Percentiles rank a stretch among this genome's conserved stretches.
Conservation (phyloP, 2,888 invertebrate genomes). For the Panorpa germanica region DNA sequence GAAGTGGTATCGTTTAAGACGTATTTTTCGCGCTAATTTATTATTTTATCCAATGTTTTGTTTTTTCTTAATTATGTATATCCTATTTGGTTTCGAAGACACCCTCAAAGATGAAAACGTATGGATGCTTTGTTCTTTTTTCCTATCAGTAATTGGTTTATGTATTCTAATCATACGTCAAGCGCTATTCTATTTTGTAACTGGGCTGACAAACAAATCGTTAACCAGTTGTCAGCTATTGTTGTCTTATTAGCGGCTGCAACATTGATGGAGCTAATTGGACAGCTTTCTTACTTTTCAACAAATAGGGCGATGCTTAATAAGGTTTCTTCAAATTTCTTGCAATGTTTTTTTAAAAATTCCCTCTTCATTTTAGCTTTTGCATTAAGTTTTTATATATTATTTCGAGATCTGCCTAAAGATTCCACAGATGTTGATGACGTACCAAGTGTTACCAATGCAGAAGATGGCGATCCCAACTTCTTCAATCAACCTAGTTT, state of each 20-base stretch:
- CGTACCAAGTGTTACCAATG: slow-evolving; percentile 20
- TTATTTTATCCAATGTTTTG: slow-evolving; percentile 51
- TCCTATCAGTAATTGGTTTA: no score
- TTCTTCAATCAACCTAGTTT: slow-evolving; percentile 50
- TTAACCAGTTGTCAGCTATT: slow-evolving; percentile 47
- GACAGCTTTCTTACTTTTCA: slow-evolving; percentile 57
- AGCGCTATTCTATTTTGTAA: slow-evolving; percentile 47
- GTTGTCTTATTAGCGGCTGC: slow-evolving; percentile 57
- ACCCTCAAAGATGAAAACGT: slow-evolving; percentile 26
- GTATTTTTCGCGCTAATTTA: slow-evolving; percentile 53
- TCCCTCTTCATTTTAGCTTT: slow-evolving; percentile 67
- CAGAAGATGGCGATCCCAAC: slow-evolving; percentile 36
- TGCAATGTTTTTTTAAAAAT: slow-evolving; percentile 61
- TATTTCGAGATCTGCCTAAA: no score
- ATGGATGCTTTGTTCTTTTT: slow-evolving; percentile 8
- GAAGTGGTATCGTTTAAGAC: slow-evolving; percentile 62
- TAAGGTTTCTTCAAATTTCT: slow-evolving; percentile 62
- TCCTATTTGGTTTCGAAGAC: slow-evolving; percentile 41
- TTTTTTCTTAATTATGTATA: slow-evolving; percentile 44
- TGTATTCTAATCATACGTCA: slow-evolving; percentile 51
- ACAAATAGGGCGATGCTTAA: slow-evolving; percentile 71
- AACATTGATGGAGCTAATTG: slow-evolving; percentile 57
- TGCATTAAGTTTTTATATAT: slow-evolving; percentile 59
- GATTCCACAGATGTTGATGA: slow-evolving; percentile 18
- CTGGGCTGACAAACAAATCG: slow-evolving; percentile 32